Base-by-base conservation (phyloP, 2,113 vertebrate species). In the Chaetodon auriga region DNA sequence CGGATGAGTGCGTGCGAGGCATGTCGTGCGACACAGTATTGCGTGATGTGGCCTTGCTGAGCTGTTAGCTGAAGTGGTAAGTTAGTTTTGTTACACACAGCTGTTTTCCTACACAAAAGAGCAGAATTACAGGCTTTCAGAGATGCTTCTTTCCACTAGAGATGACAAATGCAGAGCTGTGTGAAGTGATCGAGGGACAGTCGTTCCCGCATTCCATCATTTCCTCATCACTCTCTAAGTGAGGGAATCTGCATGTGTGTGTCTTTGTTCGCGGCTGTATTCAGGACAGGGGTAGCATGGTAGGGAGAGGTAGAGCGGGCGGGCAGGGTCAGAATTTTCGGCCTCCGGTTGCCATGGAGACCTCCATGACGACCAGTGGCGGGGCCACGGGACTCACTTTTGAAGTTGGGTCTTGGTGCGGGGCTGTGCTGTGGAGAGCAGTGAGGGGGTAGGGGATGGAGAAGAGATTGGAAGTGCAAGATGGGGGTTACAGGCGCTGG, bases 321-420 rank as follows among this genome's bases (percentile, higher is more conserved):
- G n/a, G 77, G 74, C 48, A 41, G 79, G 84, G 82, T 88, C 84
- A 78, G 75, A 90, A 88, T 90, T 78, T 88, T 91, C 80, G 80
- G 61, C 87, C 90, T 84, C 46, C 9, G 35, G 91, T 95, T 88
- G 38, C 91, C 87, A 95, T 94, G 87, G 95, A 68, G 81, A 95
- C 90, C 82, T 86, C 91, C 92, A 87, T 90, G 90, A 84, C 80
- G 83, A 94, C 91, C 85, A 89, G 75, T 80, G 48, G 83, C 71
- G 66, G 84, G 68, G 78, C 79, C 18, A 63, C 48, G 63, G 84
- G 87, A 84, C 81, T 75, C 65, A 81, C 80, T 86, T 85, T 91
- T 90, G 87, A 90, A 89, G 85, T 82, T 54, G 78, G 62, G 83
- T 77, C 38, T 21, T 71, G 51, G 83, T 84, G 57, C 7, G 38